Base-by-base conservation (phyloP, 1,140 invertebrate genomes). In the Microplitis demolitor region DNA sequence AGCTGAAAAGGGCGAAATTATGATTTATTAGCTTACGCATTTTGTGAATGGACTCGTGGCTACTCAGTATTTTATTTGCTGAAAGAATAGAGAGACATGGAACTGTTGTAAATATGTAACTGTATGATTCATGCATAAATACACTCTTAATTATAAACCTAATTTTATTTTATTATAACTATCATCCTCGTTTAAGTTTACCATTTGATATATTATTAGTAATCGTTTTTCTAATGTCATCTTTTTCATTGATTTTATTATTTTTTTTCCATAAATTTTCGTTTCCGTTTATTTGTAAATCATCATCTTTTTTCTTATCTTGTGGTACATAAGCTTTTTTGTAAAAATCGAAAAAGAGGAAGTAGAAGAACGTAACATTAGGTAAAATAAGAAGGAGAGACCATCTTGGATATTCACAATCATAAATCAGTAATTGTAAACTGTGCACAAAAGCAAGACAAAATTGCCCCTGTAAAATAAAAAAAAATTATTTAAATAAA, bases 331-430 rank as follows among this genome's bases (percentile, higher is more conserved):
- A 94, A 0, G 92, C 90, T 78, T 93, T 93, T 71, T 91, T 91
- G 79, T 94, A 94, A 84, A 94, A 95, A 78, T 94, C 92, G 66
- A 89, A 90, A 85, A 95, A 95, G 24, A 95, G 85, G 78, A 92
- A 92, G 79, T 94, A 94, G 87, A 95, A 95, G 88, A 94, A 94
- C 11, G 93, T 90, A 11, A 91, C 91, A 80, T 95, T 94, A 3
- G 93, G 93, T n/a, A 94, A 85, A 13, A 91, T 92, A 62, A 95
- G 89, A 75, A 91, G 87, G 1, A 93, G 85, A 0, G 91, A 90
- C 91, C 91, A 93, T 69, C 89, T 88, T 2, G 95, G 95, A 80
- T 94, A 97, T 4, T 92, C 91, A 83, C 95, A 97, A 75, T 96
- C 94, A 79, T 94, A 92, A 86, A 95, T 92, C 0, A 97, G 82